phyloP scores from a whole-genome alignment of 2,797 vertebrate genomes.

The Chaenodraco wilsoni region DNA sequence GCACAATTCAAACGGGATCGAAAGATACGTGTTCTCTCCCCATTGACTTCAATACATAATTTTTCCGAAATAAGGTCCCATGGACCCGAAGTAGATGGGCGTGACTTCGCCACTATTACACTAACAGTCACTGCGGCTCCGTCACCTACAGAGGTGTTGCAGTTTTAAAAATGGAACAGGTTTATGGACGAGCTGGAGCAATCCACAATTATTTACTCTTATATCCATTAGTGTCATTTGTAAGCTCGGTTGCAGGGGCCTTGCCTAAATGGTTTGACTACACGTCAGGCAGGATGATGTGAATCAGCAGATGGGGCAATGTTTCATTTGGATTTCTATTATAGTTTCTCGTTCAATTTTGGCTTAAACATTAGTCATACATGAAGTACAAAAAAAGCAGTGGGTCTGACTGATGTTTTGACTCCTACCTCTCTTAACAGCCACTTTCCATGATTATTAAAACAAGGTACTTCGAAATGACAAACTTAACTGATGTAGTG shows the following conservation, averaged over 20 bases:
- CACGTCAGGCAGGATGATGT: neutral
- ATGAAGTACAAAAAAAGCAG: neutral
- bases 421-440: neutral
- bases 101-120: slow-evolving; percentile 14
- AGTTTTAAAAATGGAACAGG: slow-evolving; percentile 35
- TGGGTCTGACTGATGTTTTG: too few species aligned
- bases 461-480: neutral
- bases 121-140: slow-evolving; percentile 29
- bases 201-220: slow-evolving; percentile 23
- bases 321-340: neutral
- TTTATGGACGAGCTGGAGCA: neutral
- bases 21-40: too few species aligned
- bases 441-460: neutral
- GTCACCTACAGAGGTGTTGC: slow-evolving; percentile 43
- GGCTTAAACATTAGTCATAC: neutral
- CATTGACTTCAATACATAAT: too few species aligned
- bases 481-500: slow-evolving; percentile 1
- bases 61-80: too few species aligned
- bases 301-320: neutral
- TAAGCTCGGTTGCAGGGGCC: neutral
- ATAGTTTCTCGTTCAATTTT: neutral
- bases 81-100: too few species aligned
- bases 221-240: neutral
- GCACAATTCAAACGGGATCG: too few species aligned
- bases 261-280: neutral